Base-by-base conservation (phyloP, 2,797 vertebrate genomes). In the Siniperca obscura region DNA sequence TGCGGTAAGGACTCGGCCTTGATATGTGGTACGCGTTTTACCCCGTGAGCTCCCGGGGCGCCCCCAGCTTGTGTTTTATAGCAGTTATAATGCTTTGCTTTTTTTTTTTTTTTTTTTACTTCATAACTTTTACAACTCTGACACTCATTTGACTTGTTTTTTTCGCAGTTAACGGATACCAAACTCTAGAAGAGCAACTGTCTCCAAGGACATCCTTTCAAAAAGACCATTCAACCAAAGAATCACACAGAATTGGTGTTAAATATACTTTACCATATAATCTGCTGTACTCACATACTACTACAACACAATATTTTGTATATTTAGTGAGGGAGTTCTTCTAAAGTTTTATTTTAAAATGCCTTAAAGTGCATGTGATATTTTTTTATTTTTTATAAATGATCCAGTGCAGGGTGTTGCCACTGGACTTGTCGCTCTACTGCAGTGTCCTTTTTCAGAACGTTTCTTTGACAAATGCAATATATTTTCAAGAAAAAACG, bases 101-200 rank as follows among this genome's bases (percentile, higher is more conserved):
- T 30, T 27, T 25, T 7, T 3, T 36, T 7, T 3, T 36, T 36
- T 36, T 36, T 7, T 36, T 36, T 36, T 36, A 36, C 14, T 57
- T 34, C 22, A 16, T 11, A 34, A 0, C n/a, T 61, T 25, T 68
- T 22, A 66, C 5, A 59, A 59, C 48, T 22, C 34, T 55, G 19
- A 38, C 56, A 56, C 6, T 36, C 2, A 27, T 40, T 34, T 48
- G 4, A 36, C 22, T 60, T 52, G 77, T 56, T n/a, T 57, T 57
- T 48, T 14, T 76, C 76, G n/a, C 80, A 94, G 91, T 0, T 87
- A 4, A 22, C 5, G 3, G 25, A 68, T 0, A 85, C 84, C 48
- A 65, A 55, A 61, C 38, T 92, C 0, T 92, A 89, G 76, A 71
- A 16, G 48, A 73, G 16, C 40, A n/a, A 8, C 69, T 0, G n/a